Percentiles rank a stretch among this genome's conserved stretches.
Conservation (phyloP, 2,888 invertebrate species). For the Sinodicranocentrus sp. region DNA sequence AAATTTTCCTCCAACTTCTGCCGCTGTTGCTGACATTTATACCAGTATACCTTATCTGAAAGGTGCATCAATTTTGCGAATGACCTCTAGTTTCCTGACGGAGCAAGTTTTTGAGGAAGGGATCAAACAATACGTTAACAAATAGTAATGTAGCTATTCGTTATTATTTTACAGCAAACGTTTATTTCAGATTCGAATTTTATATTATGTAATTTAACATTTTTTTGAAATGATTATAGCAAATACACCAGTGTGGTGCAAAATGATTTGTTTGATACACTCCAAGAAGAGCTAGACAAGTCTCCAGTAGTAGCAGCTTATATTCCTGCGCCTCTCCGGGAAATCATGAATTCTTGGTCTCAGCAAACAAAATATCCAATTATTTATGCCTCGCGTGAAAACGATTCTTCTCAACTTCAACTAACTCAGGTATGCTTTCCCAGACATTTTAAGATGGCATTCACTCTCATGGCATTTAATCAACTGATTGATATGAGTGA, state of each 20-base stretch:
- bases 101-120: constrained; percentile 63
- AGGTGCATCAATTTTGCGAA: constrained; percentile 70
- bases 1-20: constrained; percentile 62
- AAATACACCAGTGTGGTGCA: constrained; percentile 65
- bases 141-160: constrained; percentile 48
- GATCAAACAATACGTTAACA: constrained; percentile 60
- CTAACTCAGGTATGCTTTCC: constrained; percentile 54
- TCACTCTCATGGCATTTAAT: too few relatives aligned
- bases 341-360: constrained; percentile 79
- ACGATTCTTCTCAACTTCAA: constrained; percentile 15
- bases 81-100: constrained; percentile 68
- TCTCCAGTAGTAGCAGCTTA: constrained; percentile 31
- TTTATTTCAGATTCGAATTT: not conserved
- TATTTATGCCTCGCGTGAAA: constrained; percentile 72
- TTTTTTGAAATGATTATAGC: constrained; percentile 50
- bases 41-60: constrained; percentile 71
- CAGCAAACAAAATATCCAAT: constrained; percentile 78
- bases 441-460: too few relatives aligned
- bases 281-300: constrained; percentile 59
- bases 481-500: too few relatives aligned
- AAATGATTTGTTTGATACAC: constrained; percentile 67
- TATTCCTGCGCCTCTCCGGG: constrained; percentile 71
- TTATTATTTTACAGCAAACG: not conserved
- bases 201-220: not conserved
- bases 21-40: constrained; percentile 68